Evolutionary conservation across 2,113 vertebrate genomes (phyloP).

Genomic region (Albula goreensis): DNA sequence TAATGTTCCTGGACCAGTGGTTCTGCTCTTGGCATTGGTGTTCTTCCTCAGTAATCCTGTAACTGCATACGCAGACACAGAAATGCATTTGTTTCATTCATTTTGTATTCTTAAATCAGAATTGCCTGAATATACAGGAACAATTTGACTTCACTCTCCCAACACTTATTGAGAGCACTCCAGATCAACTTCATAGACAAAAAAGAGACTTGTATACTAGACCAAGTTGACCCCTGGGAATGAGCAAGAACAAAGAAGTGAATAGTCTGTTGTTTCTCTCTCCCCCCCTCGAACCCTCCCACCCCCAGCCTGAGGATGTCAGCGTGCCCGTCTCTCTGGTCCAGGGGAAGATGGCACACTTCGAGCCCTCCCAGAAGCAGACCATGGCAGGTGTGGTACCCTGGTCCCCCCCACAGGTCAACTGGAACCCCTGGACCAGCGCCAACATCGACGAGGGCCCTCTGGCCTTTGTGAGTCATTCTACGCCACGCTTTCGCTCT

Average conservation of each 20-base stretch:
- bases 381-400: conserved; percentile 82
- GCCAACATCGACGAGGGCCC: conserved; percentile 97
- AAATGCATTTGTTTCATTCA: too few relatives aligned
- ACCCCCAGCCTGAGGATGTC: conserved; percentile 74
- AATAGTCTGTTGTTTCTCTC: background rate
- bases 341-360: conserved; percentile 84
- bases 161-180: too few relatives aligned
- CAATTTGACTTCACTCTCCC: too few relatives aligned
- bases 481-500: background rate
- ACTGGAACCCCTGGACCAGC: conserved; percentile 99
- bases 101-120: too few relatives aligned
- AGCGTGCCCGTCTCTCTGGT: conserved; percentile 72
- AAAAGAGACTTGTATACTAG: background rate
- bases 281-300: background rate
- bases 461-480: conserved; percentile 81
- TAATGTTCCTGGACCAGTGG: too few relatives aligned
- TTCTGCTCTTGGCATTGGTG: too few relatives aligned
- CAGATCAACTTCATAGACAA: background rate
- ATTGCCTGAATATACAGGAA: too few relatives aligned
- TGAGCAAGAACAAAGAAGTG: background rate
- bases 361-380: conserved; percentile 87
- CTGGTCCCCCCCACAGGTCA: conserved; percentile 95
- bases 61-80: too few relatives aligned
- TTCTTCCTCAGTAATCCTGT: too few relatives aligned
- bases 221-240: background rate